Evolutionary conservation across 2,113 vertebrate species (phyloP), one percentile per base, ranked within the genome.

Genomic region (Lanius collurio): DNA sequence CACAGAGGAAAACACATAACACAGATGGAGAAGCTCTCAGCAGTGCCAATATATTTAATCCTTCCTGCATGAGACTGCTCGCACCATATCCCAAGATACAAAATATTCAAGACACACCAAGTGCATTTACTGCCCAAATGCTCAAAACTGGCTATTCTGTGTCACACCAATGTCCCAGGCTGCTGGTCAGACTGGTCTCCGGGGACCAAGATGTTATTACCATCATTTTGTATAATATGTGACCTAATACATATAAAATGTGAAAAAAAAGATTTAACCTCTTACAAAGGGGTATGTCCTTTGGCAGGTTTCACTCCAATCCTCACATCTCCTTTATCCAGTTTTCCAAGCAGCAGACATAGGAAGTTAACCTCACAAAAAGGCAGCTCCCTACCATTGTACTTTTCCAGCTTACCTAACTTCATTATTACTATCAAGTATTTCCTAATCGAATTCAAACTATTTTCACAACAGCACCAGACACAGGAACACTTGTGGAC

Each of bases 381-480:
- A 81, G 31, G n/a, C 13, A 65, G 20, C 22, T 92, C 24, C 31
- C 27, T 47, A 37, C 8, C 30, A 30, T 35, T 37, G 20, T 11
- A 65, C 24, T 79, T 76, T 39, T 47, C 44, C 24, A n/a, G 31
- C 46, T 91, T 19, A 46, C 23, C 19, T 60, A 63, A 69, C 4
- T 90, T 71, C 4, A 3, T 46, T 71, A 52, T 27, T 75, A 82
- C 5, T 42, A 50, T 28, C 50, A 82, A 68, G n/a, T 53, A 73
- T 83, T 47, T 77, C 27, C 89, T 19, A 62, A 46, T 3, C 5
- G 19, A 77, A 87, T 64, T 86, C 37, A 80, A 76, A 63, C 46
- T 18, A 53, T 70, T 88, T 92, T 73, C 73, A 74, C n/a, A 74
- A 73, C 10, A 83, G 37, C 68, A 88, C 13, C 37, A 90, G 41